These are phyloP conservation scores for Isichthys henryi DNA, from an alignment of 2,113 vertebrate genomes.

Conservation along the genomic window DNA sequence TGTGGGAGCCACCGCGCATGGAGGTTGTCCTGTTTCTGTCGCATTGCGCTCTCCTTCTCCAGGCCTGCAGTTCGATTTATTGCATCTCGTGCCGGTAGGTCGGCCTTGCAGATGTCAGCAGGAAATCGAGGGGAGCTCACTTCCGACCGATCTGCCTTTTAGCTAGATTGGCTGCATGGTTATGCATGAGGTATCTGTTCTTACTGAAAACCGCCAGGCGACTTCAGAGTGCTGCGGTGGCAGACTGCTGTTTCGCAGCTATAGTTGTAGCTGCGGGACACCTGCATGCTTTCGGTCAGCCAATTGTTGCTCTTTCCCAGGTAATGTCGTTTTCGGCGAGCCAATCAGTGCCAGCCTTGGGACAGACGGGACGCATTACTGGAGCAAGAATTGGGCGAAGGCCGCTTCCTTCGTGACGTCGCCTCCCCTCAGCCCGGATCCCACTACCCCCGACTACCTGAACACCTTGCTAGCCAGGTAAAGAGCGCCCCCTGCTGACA, in stretches of 20 bases:
- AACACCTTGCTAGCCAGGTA: slow-evolving; percentile 91
- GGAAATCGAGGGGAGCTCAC: background rate
- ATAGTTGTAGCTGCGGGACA: background rate
- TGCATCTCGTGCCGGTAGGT: background rate
- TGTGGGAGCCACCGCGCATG: background rate
- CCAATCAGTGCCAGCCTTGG: slow-evolving; percentile 91
- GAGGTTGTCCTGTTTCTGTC: background rate
- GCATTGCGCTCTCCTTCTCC: background rate
- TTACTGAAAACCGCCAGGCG: background rate
- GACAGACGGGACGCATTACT: slow-evolving; percentile 93
- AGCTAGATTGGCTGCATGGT: background rate
- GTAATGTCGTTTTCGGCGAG: slow-evolving; percentile 94
- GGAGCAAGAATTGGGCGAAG: slow-evolving; percentile 99
- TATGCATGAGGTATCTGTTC: background rate
- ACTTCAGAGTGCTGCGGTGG: too few species aligned
- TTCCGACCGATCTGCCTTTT: background rate
- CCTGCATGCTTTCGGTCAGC: background rate
- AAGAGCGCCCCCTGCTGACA: background rate
- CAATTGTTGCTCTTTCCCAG: slow-evolving; percentile 44
- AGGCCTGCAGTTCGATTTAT: background rate
- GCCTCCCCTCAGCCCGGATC: slow-evolving; percentile 90
- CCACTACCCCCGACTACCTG: slow-evolving; percentile 93
- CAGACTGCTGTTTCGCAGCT: background rate
- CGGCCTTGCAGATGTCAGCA: background rate
- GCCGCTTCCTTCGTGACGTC: slow-evolving; percentile 92